Conservation (phyloP, 2,113 vertebrate species). For the Tautogolabrus adspersus region DNA sequence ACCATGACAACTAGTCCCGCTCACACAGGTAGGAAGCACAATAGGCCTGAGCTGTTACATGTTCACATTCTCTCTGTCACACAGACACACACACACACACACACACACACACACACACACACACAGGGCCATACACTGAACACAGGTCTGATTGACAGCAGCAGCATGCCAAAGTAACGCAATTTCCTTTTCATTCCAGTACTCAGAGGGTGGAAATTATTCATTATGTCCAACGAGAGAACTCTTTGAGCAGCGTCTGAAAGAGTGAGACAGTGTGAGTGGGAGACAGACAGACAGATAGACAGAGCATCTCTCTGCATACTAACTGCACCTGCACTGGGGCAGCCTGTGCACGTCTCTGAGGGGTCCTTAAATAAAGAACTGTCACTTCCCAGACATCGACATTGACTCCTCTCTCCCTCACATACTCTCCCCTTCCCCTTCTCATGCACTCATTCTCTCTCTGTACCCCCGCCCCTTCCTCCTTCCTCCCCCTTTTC, state of each 20-base stretch:
- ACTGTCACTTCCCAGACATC: constrained; percentile 80
- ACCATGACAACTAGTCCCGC: constrained; percentile 81
- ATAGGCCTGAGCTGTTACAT: constrained; percentile 79
- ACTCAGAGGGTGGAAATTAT: constrained; percentile 71
- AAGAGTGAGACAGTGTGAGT: constrained; percentile 52
- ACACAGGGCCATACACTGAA: constrained; percentile 61
- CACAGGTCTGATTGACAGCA: constrained; percentile 74
- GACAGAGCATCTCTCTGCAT: constrained; percentile 77
- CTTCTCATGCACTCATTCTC: constrained; percentile 57
- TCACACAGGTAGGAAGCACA: constrained; percentile 83
- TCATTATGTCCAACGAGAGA: constrained; percentile 70
- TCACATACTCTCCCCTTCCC: constrained; percentile 54
- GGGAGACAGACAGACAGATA: constrained; percentile 41
- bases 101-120: constrained; percentile 43
- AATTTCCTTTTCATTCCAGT: constrained; percentile 76
- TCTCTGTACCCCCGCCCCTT: constrained; percentile 11
- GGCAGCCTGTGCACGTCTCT: constrained; percentile 72
- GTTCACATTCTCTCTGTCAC: constrained; percentile 65
- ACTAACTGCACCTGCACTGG: constrained; percentile 75
- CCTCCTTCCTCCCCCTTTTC: background rate
- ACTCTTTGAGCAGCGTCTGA: constrained; percentile 55
- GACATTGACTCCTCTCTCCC: constrained; percentile 73
- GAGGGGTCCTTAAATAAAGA: constrained; percentile 77
- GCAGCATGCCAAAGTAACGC: constrained; percentile 70
- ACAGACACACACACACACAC: constrained; percentile 33